phyloP scores from a whole-genome alignment of 2,888 invertebrate species.

The Schizaphis graminum region DNA sequence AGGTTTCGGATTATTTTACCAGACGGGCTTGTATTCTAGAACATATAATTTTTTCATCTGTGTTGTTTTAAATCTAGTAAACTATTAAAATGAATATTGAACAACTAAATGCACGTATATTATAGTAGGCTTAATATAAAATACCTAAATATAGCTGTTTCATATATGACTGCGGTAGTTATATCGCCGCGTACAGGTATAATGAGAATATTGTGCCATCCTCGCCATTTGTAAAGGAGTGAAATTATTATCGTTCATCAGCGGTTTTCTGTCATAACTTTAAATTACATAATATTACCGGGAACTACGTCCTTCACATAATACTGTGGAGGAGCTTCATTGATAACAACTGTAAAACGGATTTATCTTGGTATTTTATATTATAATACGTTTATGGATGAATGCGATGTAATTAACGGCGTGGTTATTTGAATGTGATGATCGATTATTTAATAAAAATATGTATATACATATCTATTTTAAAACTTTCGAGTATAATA shows the following conservation, averaged over 20 bases:
- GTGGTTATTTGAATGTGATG: neutral
- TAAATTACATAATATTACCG: neutral
- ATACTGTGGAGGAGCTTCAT: neutral
- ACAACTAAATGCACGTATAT: neutral
- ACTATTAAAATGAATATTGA: neutral
- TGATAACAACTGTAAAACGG: neutral
- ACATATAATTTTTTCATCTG: neutral
- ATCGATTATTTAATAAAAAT: neutral
- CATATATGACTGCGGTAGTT: neutral
- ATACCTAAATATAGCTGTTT: neutral
- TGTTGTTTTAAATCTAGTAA: neutral
- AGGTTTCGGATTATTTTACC: neutral
- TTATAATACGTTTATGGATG: neutral
- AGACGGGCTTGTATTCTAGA: neutral
- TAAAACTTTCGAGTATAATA: neutral
- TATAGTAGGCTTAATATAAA: neutral
- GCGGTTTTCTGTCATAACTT: neutral
- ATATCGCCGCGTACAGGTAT: neutral
- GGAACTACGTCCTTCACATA: neutral
- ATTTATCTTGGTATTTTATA: neutral
- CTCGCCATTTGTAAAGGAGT: neutral
- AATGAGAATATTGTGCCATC: neutral
- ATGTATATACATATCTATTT: neutral
- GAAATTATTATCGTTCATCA: slow-evolving; percentile 2
- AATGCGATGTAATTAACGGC: neutral